These are phyloP conservation scores for Eristalis pertinax DNA, from an alignment of 2,888 invertebrate genomes.

Conservation along the genomic window DNA sequence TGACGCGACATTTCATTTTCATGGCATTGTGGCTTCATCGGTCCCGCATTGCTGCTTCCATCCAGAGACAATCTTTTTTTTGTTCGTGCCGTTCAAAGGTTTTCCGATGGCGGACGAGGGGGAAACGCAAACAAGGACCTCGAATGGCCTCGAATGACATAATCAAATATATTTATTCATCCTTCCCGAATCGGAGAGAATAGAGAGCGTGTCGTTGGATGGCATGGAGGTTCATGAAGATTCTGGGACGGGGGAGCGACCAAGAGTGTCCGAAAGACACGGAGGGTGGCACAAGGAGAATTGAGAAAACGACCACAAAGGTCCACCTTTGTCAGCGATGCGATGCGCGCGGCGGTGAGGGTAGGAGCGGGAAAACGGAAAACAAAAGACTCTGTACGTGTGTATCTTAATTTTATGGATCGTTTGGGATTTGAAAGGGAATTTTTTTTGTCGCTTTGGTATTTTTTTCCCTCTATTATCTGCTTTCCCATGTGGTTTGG, in stretches of 20 bases:
- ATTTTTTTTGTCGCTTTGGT: slow-evolving; percentile 26
- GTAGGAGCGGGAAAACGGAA: neutral
- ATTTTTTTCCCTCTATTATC: slow-evolving; percentile 28
- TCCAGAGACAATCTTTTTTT: neutral
- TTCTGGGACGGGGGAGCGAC: neutral
- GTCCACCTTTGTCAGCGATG: neutral
- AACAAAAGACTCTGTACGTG: slow-evolving; percentile 39
- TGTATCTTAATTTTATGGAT: slow-evolving; percentile 56
- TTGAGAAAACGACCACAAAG: neutral
- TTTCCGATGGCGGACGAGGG: neutral
- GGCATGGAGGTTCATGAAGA: neutral
- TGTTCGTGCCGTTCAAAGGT: neutral
- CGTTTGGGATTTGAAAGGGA: slow-evolving; percentile 40
- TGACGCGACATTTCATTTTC: slow-evolving; percentile 62
- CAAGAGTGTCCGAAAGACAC: neutral
- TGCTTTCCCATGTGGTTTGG: slow-evolving; percentile 22
- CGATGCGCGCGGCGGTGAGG: neutral
- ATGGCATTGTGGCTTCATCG: slow-evolving; percentile 48
- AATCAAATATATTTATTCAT: slow-evolving; percentile 58
- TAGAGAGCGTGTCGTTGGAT: too few species aligned
- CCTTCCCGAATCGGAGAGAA: slow-evolving; percentile 19
- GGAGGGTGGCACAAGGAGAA: neutral
- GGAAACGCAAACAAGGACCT: slow-evolving; percentile 53
- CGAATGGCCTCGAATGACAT: slow-evolving; percentile 29
- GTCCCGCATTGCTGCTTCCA: slow-evolving; percentile 49